Base-by-base conservation (phyloP, 2,888 invertebrate genomes). In the Ichneumoninae sp. region DNA sequence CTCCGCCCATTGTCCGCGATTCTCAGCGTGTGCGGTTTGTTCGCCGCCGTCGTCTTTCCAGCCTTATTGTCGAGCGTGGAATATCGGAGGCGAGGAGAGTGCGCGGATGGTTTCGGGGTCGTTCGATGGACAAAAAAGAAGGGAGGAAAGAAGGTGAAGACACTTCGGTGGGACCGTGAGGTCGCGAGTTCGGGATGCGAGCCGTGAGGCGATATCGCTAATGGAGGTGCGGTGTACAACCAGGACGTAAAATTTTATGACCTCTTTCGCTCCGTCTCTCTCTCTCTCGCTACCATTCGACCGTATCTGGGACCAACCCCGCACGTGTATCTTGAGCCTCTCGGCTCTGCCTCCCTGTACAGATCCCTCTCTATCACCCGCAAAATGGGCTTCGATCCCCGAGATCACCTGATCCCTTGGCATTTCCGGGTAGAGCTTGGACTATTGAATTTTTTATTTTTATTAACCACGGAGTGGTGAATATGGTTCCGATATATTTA, bases 181-280 rank as follows among this genome's bases (percentile, higher is more conserved):
- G 78, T 80, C 83, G 83, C 70, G 69, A 84, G 82, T 83, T 74
- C 81, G 81, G 70, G 77, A 83, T 85, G 86, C 68, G 87, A 85
- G 85, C 69, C 87, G 83, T 87, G 62, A 62, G 87, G 84, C 83
- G 88, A 87, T 85, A 87, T 87, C 87, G 88, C 91, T 92, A 91
- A 92, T 92, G 92, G 91, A 92, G 90, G 89, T 91, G 88, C 88
- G 89, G 86, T 91, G 91, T 91, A 89, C 89, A 85, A 84, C 83
- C 86, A 86, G 87, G 83, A 87, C 91, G 88, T 91, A 91, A 92
- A 91, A 89, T 91, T 92, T 91, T 91, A 92, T 88, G 86, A 79
- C 74, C 82, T 16, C 60, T 70, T 40, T 71, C 79, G 70, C 5
- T 5, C 26, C 22, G 22, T 26, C 26, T 26, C 57, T 83, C 75